Evolutionary conservation across 1,140 invertebrate genomes (phyloP).

Genomic region (Panulirus ornatus): DNA sequence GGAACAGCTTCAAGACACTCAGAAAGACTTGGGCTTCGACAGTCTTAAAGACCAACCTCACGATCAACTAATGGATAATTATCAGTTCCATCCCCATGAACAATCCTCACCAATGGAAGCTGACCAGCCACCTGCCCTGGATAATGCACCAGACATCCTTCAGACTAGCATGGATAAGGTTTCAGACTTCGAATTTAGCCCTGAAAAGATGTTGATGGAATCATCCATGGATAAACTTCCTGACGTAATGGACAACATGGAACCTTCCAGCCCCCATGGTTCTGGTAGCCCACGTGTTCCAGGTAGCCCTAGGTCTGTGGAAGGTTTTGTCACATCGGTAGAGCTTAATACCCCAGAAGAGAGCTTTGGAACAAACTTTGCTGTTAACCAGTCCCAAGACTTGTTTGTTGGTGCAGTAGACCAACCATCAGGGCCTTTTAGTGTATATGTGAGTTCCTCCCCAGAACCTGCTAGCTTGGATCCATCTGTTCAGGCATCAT

Average conservation of each 20-base stretch:
- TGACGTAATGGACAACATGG: constrained; percentile 2
- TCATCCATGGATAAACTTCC: constrained; percentile 29
- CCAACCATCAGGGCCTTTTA: constrained; percentile 72
- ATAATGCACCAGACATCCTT: constrained; percentile 39
- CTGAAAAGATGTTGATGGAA: constrained; percentile 36
- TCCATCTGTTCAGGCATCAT: constrained; percentile 39
- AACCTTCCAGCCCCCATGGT: constrained; percentile 39
- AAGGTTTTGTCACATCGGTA: constrained; percentile 74
- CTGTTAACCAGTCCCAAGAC: constrained; percentile 49
- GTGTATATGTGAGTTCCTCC: constrained; percentile 74
- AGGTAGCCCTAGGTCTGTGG: constrained; percentile 72
- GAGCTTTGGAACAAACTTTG: constrained; percentile 58
- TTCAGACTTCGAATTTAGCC: neutral
- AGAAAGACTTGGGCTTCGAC: too few relatives aligned
- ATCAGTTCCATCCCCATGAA: constrained; percentile 9
- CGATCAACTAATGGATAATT: neutral
- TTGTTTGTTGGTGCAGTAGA: constrained; percentile 44
- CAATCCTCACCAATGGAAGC: constrained; percentile 21
- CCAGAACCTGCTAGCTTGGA: constrained; percentile 73
- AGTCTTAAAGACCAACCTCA: neutral
- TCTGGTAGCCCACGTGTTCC: constrained; percentile 56
- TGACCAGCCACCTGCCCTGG: constrained; percentile 33
- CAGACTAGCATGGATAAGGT: constrained; percentile 23
- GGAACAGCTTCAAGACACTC: too few relatives aligned
- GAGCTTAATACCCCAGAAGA: constrained; percentile 71